These are phyloP conservation scores for Numida meleagris DNA, from an alignment of 2,113 vertebrate genomes.

Conservation along the genomic window DNA sequence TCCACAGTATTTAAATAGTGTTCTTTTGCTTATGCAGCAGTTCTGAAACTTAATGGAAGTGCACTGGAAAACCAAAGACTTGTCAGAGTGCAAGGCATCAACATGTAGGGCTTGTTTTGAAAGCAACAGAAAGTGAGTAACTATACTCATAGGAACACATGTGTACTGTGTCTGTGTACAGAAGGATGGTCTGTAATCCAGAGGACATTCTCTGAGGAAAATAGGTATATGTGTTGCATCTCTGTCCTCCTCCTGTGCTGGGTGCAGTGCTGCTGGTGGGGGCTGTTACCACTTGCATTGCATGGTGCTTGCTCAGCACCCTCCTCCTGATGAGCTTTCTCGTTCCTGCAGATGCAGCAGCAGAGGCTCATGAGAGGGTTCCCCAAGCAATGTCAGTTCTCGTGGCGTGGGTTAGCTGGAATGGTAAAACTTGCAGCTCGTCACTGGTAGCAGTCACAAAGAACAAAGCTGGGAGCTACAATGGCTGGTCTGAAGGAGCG, in stretches of 20 bases:
- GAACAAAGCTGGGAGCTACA: background rate
- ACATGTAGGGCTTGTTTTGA: background rate
- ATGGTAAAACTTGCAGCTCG: no score
- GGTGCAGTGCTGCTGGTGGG: background rate
- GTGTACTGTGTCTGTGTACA: background rate
- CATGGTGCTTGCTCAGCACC: background rate
- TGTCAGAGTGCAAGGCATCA: background rate
- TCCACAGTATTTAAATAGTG: background rate
- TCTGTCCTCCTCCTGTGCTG: background rate
- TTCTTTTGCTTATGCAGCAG: background rate
- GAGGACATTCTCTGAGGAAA: background rate
- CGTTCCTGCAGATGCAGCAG: background rate
- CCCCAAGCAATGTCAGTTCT: background rate
- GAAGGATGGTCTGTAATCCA: background rate
- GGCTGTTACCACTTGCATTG: background rate
- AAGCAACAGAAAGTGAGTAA: background rate
- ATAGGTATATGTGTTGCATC: no score
- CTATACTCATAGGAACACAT: fast-evolving
- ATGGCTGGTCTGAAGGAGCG: background rate
- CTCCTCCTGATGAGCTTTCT: background rate
- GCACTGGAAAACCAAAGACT: background rate
- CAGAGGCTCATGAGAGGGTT: background rate
- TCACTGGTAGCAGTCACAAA: background rate
- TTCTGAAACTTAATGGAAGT: background rate
- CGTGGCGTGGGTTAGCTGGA: background rate